These are phyloP conservation scores for Sylvilagus floridanus DNA, from an alignment of 2,797 vertebrate species.

Conservation along the genomic window DNA sequence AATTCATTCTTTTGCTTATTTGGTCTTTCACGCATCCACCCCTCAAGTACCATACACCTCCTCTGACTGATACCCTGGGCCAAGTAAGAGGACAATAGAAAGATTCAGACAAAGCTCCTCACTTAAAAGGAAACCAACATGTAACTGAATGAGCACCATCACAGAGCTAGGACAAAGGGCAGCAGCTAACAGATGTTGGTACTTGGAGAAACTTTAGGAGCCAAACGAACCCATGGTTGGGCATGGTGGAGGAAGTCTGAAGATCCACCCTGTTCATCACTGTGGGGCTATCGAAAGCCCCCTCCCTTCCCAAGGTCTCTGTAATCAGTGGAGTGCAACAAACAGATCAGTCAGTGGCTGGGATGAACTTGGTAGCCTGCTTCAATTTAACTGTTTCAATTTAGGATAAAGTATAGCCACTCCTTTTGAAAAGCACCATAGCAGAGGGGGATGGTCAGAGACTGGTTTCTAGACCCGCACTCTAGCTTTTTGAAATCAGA, in stretches of 20 bases:
- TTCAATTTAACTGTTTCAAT: conserved; percentile 54
- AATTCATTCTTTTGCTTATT: neutral
- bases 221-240: neutral
- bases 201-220: conserved; percentile 17
- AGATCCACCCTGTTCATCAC: neutral
- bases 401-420: conserved; percentile 48
- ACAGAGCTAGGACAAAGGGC: conserved; percentile 17
- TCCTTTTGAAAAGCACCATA: conserved; percentile 30
- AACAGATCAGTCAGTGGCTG: conserved; percentile 41
- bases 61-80: neutral
- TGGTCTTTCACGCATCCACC: conserved; percentile 28
- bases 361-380: neutral
- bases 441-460: neutral
- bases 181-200: neutral
- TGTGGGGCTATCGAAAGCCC: neutral
- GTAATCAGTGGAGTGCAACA: neutral
- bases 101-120: conserved; percentile 24
- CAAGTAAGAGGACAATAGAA: neutral
- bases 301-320: neutral
- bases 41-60: neutral
- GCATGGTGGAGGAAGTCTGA: neutral
- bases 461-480: neutral
- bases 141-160: neutral
- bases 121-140: neutral
- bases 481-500: conserved; percentile 47